Evolutionary conservation across 2,113 vertebrate species (phyloP), one percentile per base, ranked within the genome.

Genomic region (Gasterosteus aculeatus): DNA sequence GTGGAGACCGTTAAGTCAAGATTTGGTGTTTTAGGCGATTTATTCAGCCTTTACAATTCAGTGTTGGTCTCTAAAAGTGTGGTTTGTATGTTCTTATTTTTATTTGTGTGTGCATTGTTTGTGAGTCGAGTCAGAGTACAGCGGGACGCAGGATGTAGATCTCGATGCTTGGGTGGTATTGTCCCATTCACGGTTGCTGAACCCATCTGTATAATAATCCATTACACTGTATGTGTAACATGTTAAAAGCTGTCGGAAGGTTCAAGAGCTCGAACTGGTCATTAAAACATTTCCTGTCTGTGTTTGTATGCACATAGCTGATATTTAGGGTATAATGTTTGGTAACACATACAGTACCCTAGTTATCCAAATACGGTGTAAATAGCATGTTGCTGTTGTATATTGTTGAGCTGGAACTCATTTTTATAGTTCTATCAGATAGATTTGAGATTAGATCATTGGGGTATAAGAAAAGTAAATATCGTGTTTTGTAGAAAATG

Each of bases 1-100:
- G 22, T 59, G 49, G 19, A 38, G 41, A 56, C 47, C 2, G 33
- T 65, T 51, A 46, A 41, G 54, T 69, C 16, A 61, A 49, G 57
- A 42, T 57, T 11, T 46, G 47, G 56, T 69, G 41, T 44, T 71
- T 75, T 31, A 68, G 39, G 63, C 38, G 9, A 61, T 71, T 67
- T 42, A 38, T 35, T n/a, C 56, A 49, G 26, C 35, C 35, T 33
- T 46, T 41, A 44, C 31, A 16, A 41, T 72, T 77, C 2, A 22
- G 15, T 15, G 29, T 53, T 60, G 3, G 26, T 53, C 41, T 72
- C 58, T 53, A 6, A 29, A 49, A 19, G 41, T 33, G 18, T 41
- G 68, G 19, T 70, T 58, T 59, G 19, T 56, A 6, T 59, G 69
- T 56, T 65, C 8, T 42, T 65, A 49, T n/a, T n/a, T 1, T 39